These are phyloP conservation scores for Morbakka virulenta DNA, from an alignment of 30 jellyfish, hydroid and myxozoan genomes.

Conservation along the genomic window DNA sequence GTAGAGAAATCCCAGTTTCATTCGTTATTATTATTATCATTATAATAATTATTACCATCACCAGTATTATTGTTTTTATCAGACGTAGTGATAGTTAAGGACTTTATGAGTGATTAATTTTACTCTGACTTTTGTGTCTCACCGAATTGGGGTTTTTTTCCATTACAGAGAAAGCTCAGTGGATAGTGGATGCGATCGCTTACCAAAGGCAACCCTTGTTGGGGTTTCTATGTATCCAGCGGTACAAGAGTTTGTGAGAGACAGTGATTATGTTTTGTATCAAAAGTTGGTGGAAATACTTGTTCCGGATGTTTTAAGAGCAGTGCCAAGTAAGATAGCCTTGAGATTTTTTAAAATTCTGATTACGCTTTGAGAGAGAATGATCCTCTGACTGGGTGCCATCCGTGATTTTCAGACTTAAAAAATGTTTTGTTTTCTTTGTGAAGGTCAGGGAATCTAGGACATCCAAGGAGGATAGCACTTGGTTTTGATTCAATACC, in stretches of 20 bases:
- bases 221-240: slow-evolving; percentile 80
- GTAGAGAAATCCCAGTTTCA: too few species aligned
- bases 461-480: too few species aligned
- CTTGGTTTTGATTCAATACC: too few species aligned
- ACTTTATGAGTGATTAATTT: too few species aligned
- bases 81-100: too few species aligned
- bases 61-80: too few species aligned
- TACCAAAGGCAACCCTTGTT: slow-evolving; percentile 58
- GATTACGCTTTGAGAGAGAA: not conserved
- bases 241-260: slow-evolving; percentile 83
- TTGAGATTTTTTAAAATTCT: not conserved
- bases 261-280: slow-evolving; percentile 81
- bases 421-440: not conserved
- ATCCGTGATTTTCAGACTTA: not conserved
- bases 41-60: too few species aligned
- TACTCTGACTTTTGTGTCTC: not conserved
- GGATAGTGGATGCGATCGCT: slow-evolving; percentile 54
- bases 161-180: slow-evolving; percentile 6
- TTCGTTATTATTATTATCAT: too few species aligned
- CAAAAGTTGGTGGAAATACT: slow-evolving; percentile 83
- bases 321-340: slow-evolving; percentile 86
- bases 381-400: not conserved
- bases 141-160: not conserved
- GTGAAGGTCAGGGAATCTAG: too few species aligned
- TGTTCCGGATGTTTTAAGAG: slow-evolving; percentile 94